A percentile compares a stretch with the other conserved stretches of the same genome.
Evolutionary conservation across 2,113 vertebrate genomes (phyloP).

Genomic region (Tautogolabrus adspersus): DNA sequence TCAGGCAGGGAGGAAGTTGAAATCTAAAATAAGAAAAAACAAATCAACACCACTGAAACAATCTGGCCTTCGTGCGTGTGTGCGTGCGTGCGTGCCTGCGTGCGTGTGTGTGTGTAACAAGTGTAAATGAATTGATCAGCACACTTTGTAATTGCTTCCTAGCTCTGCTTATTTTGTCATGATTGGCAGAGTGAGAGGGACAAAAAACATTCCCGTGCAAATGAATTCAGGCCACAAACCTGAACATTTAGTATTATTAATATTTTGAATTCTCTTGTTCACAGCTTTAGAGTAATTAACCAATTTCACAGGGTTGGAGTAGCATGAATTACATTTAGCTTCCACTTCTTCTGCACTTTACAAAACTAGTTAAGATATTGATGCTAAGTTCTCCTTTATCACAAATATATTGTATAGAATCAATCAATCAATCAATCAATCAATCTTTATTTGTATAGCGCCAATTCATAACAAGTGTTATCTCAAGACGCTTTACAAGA

Average conservation of each 20-base stretch:
- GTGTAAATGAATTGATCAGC: slow-evolving; percentile 64
- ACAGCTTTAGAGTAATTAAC: not conserved
- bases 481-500: no score
- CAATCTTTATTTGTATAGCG: no score
- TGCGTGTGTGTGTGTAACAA: slow-evolving; percentile 26
- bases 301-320: not conserved
- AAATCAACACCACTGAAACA: slow-evolving; percentile 75
- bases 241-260: not conserved
- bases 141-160: slow-evolving; percentile 58
- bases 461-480: no score
- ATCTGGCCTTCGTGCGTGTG: slow-evolving; percentile 30
- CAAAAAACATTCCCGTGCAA: no score
- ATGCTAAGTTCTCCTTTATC: no score
- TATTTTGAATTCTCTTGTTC: not conserved
- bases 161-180: slow-evolving; percentile 5
- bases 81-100: slow-evolving; percentile 20
- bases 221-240: not conserved
- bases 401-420: no score
- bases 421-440: no score
- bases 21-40: slow-evolving; percentile 75
- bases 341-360: no score
- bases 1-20: slow-evolving; percentile 68
- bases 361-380: no score
- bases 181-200: not conserved
- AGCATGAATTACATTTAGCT: not conserved